A percentile compares a stretch with the other conserved stretches of the same genome.
Conservation (phyloP, 2,797 vertebrate species). For the Propithecus perrieri region DNA sequence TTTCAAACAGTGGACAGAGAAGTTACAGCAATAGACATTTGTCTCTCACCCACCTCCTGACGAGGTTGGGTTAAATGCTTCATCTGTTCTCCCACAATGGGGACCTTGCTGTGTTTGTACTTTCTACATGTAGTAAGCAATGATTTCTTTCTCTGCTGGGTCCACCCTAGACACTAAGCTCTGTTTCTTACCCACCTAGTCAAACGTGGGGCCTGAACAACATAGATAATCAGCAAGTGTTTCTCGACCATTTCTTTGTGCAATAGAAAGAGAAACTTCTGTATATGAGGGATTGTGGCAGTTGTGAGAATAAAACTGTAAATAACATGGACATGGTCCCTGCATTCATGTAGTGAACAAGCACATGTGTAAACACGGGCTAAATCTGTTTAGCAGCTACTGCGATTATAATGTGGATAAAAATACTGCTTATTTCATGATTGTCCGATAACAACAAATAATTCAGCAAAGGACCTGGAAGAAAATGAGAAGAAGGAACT, state of each 20-base stretch:
- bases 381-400: neutral
- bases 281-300: neutral
- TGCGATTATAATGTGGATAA: neutral
- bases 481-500: neutral
- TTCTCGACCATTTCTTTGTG: neutral
- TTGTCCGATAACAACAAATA: neutral
- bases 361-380: neutral
- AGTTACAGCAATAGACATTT: neutral
- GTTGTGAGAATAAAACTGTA: neutral
- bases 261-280: neutral
- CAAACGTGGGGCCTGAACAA: neutral
- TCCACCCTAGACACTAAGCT: no score
- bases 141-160: neutral
- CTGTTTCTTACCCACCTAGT: neutral
- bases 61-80: neutral
- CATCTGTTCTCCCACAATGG: neutral
- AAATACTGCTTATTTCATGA: neutral
- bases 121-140: neutral
- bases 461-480: neutral
- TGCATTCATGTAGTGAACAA: neutral
- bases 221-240: neutral
- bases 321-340: neutral
- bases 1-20: neutral
- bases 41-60: neutral
- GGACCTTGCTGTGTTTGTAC: neutral